Conservation (phyloP, 2,888 invertebrate species). For the Incurvaria masculella region DNA sequence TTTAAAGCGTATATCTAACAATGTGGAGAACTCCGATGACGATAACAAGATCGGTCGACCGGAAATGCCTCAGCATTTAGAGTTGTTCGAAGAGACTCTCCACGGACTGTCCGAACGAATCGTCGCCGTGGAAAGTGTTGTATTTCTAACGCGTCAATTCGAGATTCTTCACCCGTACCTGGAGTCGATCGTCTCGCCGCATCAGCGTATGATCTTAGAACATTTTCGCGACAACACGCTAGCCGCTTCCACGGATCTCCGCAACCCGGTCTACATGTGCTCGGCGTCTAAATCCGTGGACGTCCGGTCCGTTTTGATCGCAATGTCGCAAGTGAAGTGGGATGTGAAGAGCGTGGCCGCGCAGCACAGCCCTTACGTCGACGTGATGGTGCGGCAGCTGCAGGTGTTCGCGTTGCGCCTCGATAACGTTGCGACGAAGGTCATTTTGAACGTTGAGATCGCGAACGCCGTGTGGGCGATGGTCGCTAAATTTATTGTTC, state of each 20-base stretch:
- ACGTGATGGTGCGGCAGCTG: conserved; percentile 69
- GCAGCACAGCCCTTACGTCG: conserved; percentile 89
- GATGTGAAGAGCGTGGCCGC: conserved; percentile 92
- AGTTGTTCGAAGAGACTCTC: conserved; percentile 61
- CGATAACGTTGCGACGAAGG: conserved; percentile 65
- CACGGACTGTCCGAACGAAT: conserved; percentile 84
- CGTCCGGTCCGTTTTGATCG: conserved; percentile 67
- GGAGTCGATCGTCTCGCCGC: conserved; percentile 75
- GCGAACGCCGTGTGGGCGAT: conserved; percentile 80
- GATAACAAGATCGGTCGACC: conserved; percentile 26
- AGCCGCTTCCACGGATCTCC: conserved; percentile 67
- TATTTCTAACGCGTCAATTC: conserved; percentile 87
- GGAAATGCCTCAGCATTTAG: conserved; percentile 27
- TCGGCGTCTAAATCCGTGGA: conserved; percentile 80
- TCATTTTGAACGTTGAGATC: conserved; percentile 69
- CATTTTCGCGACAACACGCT: conserved; percentile 75
- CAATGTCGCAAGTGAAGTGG: conserved; percentile 96
- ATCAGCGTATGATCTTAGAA: conserved; percentile 63
- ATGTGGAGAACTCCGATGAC: conserved; percentile 54
- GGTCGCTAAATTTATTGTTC: conserved; percentile 80
- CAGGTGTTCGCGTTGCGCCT: conserved; percentile 77
- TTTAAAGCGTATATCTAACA: conserved; percentile 74
- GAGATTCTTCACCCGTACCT: conserved; percentile 81
- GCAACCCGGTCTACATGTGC: conserved; percentile 84
- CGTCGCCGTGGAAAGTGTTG: conserved; percentile 89